A percentile compares a stretch with the other conserved stretches of the same genome.
Evolutionary conservation across 92 coral and sea anemone genomes (phyloP).

Genomic region (Chrysogorgia sp.): DNA sequence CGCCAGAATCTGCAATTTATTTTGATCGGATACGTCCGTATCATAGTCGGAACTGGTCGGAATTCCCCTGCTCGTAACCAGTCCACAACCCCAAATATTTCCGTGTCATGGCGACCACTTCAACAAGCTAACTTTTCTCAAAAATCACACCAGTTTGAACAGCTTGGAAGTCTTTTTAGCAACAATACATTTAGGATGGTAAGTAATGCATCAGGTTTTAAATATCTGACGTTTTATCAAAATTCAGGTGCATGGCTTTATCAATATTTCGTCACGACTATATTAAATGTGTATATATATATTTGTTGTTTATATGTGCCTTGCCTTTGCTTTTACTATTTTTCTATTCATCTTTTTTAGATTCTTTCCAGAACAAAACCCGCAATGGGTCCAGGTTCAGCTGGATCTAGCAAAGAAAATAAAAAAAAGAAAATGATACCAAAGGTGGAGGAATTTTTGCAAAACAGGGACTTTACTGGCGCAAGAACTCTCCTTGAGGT

Average conservation of each 20-base stretch:
- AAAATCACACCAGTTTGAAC: background rate
- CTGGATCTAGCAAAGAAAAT: constrained; percentile 82
- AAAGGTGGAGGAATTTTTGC: constrained; percentile 87
- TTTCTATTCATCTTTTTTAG: constrained; percentile 40
- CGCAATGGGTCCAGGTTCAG: constrained; percentile 99
- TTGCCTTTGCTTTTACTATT: background rate
- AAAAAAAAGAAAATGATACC: constrained; percentile 94
- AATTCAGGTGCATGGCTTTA: background rate
- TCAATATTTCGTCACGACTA: too few species aligned
- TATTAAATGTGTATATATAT: background rate
- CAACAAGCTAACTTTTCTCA: background rate
- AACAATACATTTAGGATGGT: background rate
- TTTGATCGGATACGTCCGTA: too few species aligned
- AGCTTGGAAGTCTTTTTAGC: background rate
- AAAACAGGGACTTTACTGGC: constrained; percentile 87
- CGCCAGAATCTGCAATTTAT: too few species aligned
- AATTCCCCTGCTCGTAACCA: background rate
- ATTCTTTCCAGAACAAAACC: constrained; percentile 99
- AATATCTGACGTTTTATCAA: background rate
- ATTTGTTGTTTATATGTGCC: background rate
- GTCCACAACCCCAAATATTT: background rate
- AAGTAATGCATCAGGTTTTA: background rate
- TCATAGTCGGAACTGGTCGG: constrained; percentile 42
- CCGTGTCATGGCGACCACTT: constrained; percentile 34
- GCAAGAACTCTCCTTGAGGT: constrained; percentile 93